Evolutionary conservation across 2,113 vertebrate genomes (phyloP).

Genomic region (Hydropotes inermis): DNA sequence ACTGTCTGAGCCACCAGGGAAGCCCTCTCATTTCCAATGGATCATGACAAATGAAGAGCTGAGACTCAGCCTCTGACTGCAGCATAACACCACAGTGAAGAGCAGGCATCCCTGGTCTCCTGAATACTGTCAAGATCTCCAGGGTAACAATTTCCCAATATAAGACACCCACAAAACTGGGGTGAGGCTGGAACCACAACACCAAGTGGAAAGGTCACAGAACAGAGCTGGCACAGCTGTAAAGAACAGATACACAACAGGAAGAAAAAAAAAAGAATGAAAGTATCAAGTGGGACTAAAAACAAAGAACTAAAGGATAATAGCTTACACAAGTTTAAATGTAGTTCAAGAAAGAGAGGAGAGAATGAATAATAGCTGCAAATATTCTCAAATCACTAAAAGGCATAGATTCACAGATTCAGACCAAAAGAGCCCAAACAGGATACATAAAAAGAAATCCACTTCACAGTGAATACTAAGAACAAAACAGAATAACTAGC

Average conservation of each 20-base stretch:
- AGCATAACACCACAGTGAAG: not conserved
- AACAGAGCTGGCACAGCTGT: not conserved
- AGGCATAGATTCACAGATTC: not conserved
- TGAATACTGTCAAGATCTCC: not conserved
- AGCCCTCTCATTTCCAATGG: not conserved
- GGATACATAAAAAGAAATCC: not conserved
- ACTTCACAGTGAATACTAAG: not conserved
- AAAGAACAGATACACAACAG: not conserved
- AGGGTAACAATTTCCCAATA: not conserved
- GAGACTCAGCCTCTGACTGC: not conserved
- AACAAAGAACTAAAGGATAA: not conserved
- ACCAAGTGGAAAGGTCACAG: not conserved
- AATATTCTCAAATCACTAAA: slow-evolving; percentile 4
- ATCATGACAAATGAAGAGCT: not conserved
- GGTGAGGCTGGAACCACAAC: not conserved
- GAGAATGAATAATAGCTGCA: not conserved
- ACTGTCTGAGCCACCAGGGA: not conserved
- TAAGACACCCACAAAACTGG: slow-evolving; percentile 9
- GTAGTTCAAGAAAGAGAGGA: not conserved
- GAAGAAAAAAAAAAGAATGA: not conserved
- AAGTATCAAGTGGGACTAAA: slow-evolving; percentile 2
- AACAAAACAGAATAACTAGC: slow-evolving; percentile 1
- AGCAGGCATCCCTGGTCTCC: not conserved
- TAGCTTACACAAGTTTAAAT: not conserved
- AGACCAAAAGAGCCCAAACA: not conserved